Conservation (phyloP, 2,888 invertebrate species). For the Amphiduros pacificus region DNA sequence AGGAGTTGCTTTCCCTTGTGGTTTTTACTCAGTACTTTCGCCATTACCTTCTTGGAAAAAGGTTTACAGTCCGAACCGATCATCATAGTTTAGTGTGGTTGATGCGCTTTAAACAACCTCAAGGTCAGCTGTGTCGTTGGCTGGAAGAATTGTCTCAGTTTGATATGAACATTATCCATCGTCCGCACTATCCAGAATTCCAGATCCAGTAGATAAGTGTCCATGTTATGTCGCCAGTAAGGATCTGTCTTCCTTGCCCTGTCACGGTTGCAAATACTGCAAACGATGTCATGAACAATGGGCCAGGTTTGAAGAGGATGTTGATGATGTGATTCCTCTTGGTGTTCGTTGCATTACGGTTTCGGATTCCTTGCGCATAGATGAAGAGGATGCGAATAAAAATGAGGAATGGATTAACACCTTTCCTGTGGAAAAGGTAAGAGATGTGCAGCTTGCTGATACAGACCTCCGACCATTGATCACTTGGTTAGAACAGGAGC, state of each 20-base stretch:
- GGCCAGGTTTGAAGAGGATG: neutral
- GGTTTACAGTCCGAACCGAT: neutral
- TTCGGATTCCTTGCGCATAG: no score
- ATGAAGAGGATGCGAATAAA: no score
- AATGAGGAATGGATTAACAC: no score
- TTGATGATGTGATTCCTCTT: neutral
- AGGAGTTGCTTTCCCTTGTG: neutral
- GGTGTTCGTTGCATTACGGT: neutral
- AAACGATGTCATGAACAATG: neutral
- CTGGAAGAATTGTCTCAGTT: conserved; percentile 1
- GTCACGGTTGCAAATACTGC: neutral
- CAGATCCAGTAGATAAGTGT: neutral
- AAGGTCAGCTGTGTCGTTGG: neutral
- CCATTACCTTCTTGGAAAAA: neutral
- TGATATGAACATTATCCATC: neutral
- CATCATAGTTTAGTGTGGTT: neutral
- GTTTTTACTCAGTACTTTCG: neutral
- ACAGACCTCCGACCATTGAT: no score
- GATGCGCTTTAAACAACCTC: neutral
- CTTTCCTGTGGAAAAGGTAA: no score
- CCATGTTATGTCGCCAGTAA: neutral
- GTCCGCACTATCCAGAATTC: neutral
- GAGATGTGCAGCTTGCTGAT: no score
- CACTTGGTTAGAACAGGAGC: no score
- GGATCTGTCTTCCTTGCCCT: neutral